Evolutionary conservation across 92 coral and sea anemone species (phyloP).

Genomic region (Phenganax stokvisi): DNA sequence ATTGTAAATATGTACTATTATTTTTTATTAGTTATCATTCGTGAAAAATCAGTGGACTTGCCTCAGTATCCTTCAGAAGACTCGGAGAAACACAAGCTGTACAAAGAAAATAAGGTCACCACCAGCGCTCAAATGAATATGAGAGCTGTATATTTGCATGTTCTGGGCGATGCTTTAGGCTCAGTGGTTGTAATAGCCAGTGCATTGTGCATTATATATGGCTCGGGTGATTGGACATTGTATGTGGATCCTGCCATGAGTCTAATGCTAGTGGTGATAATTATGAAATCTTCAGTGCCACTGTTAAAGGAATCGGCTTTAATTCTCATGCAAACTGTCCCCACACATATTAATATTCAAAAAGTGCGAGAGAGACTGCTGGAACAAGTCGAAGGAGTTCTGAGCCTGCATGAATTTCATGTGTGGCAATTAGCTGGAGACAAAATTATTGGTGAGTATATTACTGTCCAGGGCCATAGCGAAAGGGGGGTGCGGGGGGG

Average conservation of each 20-base stretch:
- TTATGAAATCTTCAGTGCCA: constrained; percentile 86
- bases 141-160: constrained; percentile 96
- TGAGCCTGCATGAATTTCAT: constrained; percentile 94
- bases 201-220: constrained; percentile 79
- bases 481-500: too few relatives aligned
- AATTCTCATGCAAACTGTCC: constrained; percentile 92
- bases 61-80: neutral
- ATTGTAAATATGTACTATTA: neutral
- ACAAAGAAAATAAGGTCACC: constrained; percentile 37
- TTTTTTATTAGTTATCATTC: constrained; percentile 21
- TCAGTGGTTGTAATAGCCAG: constrained; percentile 90
- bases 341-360: constrained; percentile 88
- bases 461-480: too few relatives aligned
- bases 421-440: constrained; percentile 99
- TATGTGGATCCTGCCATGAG: constrained; percentile 97
- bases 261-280: constrained; percentile 69
- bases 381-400: constrained; percentile 79
- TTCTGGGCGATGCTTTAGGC: constrained; percentile 93
- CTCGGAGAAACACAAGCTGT: neutral
- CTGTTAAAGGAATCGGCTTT: constrained; percentile 84
- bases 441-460: constrained; percentile 80
- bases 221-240: constrained; percentile 78
- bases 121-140: constrained; percentile 88
- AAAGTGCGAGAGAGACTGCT: constrained; percentile 86
- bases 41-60: constrained; percentile 23